A percentile compares a stretch with the other conserved stretches of the same genome.
phyloP scores from a whole-genome alignment of 2,888 invertebrate genomes.

The Apomyelois bistriatella region DNA sequence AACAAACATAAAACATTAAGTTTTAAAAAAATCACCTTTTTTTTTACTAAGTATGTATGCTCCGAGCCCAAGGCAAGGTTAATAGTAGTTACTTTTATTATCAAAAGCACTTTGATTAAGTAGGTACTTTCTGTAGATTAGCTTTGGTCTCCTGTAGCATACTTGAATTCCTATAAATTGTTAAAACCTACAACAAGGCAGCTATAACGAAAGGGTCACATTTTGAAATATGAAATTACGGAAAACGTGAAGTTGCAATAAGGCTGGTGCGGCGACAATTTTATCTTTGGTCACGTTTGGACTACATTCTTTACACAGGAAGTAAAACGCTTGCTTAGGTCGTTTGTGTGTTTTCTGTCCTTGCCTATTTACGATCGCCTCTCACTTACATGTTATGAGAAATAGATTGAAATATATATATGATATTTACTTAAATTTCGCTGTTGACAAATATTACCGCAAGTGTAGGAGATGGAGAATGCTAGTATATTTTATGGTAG shows the following conservation, averaged over 20 bases:
- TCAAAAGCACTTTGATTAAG: too few relatives aligned
- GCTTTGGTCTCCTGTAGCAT: too few relatives aligned
- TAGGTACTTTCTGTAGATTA: too few relatives aligned
- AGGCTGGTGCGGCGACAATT: slow-evolving; percentile 9
- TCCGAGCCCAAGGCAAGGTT: too few relatives aligned
- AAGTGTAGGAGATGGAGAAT: too few relatives aligned
- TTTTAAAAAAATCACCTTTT: too few relatives aligned
- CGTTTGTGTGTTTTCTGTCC: slow-evolving; percentile 26
- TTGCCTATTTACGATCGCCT: slow-evolving; percentile 28
- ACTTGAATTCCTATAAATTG: background rate
- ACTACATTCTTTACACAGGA: slow-evolving; percentile 24
- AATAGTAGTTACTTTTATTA: too few relatives aligned
- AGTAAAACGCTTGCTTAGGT: slow-evolving; percentile 20
- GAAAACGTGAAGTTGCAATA: background rate
- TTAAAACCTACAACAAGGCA: background rate
- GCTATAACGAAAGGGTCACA: background rate
- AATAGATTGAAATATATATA: slow-evolving; percentile 4
- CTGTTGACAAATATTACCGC: too few relatives aligned
- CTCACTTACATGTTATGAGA: slow-evolving; percentile 25
- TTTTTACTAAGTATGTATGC: too few relatives aligned
- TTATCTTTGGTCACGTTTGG: slow-evolving; percentile 11
- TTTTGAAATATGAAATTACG: background rate
- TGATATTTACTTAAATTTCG: too few relatives aligned
- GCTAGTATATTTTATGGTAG: too few relatives aligned
- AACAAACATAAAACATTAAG: too few relatives aligned